Percentiles rank a stretch among this genome's conserved stretches.
These are phyloP conservation scores for Pantelozetes paolii DNA, from an alignment of 2,888 invertebrate genomes.

Conservation along the genomic window DNA sequence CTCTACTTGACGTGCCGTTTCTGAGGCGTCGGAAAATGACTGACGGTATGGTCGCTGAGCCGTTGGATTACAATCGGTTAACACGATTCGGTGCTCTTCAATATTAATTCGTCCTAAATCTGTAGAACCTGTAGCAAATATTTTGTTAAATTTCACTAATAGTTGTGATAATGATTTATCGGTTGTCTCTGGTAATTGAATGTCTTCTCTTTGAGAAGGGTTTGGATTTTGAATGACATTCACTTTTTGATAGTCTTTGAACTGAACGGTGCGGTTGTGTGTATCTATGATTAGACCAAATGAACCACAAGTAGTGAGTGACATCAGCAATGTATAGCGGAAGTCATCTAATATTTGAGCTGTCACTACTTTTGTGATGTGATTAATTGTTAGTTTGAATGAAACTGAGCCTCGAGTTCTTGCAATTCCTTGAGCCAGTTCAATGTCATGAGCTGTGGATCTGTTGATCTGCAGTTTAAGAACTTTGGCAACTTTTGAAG, in stretches of 20 bases:
- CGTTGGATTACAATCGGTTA: not conserved
- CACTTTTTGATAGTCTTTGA: not conserved
- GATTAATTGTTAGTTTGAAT: not conserved
- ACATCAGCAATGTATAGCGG: not conserved
- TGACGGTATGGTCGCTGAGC: conserved; percentile 35
- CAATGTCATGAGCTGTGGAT: not conserved
- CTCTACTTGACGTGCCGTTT: conserved; percentile 14
- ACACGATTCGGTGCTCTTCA: not conserved
- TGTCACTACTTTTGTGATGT: not conserved
- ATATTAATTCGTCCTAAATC: not conserved
- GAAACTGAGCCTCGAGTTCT: not conserved
- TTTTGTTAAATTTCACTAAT: not conserved
- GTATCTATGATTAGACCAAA: not conserved
- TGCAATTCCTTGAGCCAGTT: not conserved
- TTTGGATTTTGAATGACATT: not conserved
- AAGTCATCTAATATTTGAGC: not conserved
- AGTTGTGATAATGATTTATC: not conserved
- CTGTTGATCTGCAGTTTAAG: not conserved
- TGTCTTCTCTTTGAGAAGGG: too few relatives aligned
- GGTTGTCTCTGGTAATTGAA: too few relatives aligned
- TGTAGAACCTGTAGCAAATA: not conserved
- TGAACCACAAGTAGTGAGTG: not conserved
- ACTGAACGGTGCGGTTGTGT: not conserved
- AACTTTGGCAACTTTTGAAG: not conserved
- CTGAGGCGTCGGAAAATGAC: not conserved